A percentile compares a stretch with the other conserved stretches of the same genome.
phyloP scores from a whole-genome alignment of 2,888 invertebrate genomes.

The Caenorhabditis drosophilae region DNA sequence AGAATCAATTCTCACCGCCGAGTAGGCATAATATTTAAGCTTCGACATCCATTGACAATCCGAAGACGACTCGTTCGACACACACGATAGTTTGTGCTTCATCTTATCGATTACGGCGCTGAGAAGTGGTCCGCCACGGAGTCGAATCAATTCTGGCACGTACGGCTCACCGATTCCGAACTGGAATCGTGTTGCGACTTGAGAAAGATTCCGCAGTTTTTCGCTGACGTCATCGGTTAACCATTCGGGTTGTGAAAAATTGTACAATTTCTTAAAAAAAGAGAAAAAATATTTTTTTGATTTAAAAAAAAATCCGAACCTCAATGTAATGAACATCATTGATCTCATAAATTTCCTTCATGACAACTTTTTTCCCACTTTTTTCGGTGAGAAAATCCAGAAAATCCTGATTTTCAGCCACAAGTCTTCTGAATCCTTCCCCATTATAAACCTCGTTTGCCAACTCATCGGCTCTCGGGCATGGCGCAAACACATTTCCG shows the following conservation, averaged over 20 bases:
- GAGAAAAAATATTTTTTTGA: too few species aligned
- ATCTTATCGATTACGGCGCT: slow-evolving; percentile 41
- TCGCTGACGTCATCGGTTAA: slow-evolving; percentile 45
- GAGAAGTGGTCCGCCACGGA: slow-evolving; percentile 46
- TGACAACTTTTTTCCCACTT: slow-evolving; percentile 49
- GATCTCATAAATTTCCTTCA: slow-evolving; percentile 50
- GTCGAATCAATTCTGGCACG: slow-evolving; percentile 50
- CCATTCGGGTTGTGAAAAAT: slow-evolving; percentile 54
- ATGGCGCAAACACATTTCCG: slow-evolving; percentile 57
- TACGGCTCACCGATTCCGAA: slow-evolving; percentile 58
- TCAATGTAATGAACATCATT: slow-evolving; percentile 62
- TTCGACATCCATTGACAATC: slow-evolving; percentile 52
- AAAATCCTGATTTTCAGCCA: slow-evolving; percentile 48
- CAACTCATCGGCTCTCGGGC: slow-evolving; percentile 54
- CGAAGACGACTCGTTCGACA: slow-evolving; percentile 27
- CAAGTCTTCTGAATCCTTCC: slow-evolving; percentile 41
- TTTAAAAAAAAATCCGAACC: slow-evolving; percentile 27
- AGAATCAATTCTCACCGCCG: slow-evolving; percentile 63
- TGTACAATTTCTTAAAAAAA: slow-evolving; percentile 54
- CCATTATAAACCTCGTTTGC: slow-evolving; percentile 37
- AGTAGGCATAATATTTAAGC: slow-evolving; percentile 64
- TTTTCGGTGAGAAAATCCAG: slow-evolving; percentile 47
- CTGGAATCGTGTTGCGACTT: slow-evolving; percentile 51
- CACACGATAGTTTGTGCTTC: slow-evolving; percentile 40
- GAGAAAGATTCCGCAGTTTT: slow-evolving; percentile 52